Evolutionary conservation across 2,113 vertebrate genomes (phyloP).

Genomic region (Coregonus clupeaformis): DNA sequence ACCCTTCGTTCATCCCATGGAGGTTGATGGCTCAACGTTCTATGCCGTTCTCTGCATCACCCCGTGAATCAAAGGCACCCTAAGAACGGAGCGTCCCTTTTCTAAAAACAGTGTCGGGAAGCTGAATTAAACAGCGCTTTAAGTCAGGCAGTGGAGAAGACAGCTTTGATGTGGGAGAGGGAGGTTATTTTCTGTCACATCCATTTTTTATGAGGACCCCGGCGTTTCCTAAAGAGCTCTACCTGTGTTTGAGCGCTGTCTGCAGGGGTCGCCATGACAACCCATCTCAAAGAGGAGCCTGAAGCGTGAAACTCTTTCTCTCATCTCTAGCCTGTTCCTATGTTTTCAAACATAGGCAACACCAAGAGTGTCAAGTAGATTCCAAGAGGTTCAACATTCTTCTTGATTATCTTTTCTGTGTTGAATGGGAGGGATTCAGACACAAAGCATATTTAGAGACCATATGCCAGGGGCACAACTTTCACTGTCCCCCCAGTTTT

Average conservation of each 20-base stretch:
- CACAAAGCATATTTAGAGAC: no score
- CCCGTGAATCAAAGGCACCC: neutral
- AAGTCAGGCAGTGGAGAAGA: conserved; percentile 14
- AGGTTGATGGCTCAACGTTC: neutral
- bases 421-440: no score
- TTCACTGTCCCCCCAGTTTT: no score
- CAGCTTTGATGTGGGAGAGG: conserved; percentile 37
- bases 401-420: no score
- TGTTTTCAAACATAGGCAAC: no score
- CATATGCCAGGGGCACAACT: no score
- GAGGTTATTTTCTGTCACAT: conserved; percentile 39
- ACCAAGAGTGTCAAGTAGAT: no score
- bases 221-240: neutral
- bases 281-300: neutral
- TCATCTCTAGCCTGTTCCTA: neutral
- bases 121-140: conserved; percentile 7
- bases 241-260: neutral
- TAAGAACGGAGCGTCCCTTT: neutral
- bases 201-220: neutral
- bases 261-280: neutral
- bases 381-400: no score
- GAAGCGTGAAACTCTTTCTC: neutral
- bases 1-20: neutral
- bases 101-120: neutral
- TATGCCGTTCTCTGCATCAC: neutral